Base-by-base conservation (phyloP, 2,888 invertebrate genomes). In the Xestia rhomboidea region DNA sequence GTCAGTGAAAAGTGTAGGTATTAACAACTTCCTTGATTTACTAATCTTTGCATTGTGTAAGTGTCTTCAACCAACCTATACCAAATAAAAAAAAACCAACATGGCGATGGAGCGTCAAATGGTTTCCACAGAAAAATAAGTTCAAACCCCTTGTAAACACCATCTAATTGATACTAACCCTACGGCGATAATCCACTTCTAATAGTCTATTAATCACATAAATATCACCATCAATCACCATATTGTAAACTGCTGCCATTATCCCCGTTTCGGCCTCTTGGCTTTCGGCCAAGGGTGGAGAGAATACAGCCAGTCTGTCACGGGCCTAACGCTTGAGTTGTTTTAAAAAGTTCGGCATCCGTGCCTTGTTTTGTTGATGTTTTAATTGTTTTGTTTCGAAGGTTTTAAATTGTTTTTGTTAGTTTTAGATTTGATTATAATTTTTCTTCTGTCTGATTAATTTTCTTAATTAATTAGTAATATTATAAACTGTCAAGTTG, bases 241-340 rank as follows among this genome's bases (percentile, higher is more conserved):
- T 68, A 78, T 73, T 68, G 64, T 72, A 78, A 82, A 77, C 70
- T 74, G 70, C 69, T 44, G 34, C 80, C 41, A 74, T 84, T 88
- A 78, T 73, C 68, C 73, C 54, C 49, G 51, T 68, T 86, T 77
- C 68, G 70, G 73, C 75, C 72, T 74, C 66, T 88, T 87, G 87
- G 87, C 87, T 68, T 70, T 49, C n/a, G 67, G 88, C 87, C 87
- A 88, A 64, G 10, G 0, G n/a, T 69, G 38, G 10, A 34, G 13
- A 66, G 77, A 51, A 86, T 68, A 76, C 64, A 67, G 64, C 51
- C 24, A 34, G 46, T n/a, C 27, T n/a, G 21, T 62, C 63, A 44
- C 46, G 0, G 11, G 34, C 2, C 49, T 71, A 62, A 6, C 0
- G 54, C 27, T 27, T 38, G 51, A 38, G 38, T 73, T 64, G 79